Evolutionary conservation across 2,888 invertebrate species (phyloP), one percentile per base, ranked within the genome.

Genomic region (Amitus sp.): DNA sequence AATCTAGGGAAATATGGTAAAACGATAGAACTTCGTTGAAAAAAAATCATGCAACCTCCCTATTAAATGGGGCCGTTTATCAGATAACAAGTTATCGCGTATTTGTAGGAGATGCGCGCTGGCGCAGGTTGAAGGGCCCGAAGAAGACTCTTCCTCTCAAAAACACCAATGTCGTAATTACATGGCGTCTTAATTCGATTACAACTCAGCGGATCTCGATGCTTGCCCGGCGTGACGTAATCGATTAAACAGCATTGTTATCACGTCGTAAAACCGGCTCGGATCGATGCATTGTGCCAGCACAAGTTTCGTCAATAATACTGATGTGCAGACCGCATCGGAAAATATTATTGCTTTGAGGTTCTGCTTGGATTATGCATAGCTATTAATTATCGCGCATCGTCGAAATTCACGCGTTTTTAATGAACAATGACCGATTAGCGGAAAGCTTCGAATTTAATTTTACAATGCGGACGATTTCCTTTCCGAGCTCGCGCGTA

Each of bases 181-280:
- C 69, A 67, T 23, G 45, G 65, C 61, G 65, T 65, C 70, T 65
- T 58, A n/a, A 66, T 71, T 67, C 66, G 66, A 67, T 69, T 67
- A 68, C 57, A 63, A 54, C 51, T 59, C 15, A 15, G 28, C 30
- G 19, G 1, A 10, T 39, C 27, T 39, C 34, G 60, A 63, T 34
- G 62, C 55, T 63, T 39, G 55, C 52, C 42, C 15, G 15, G 18
- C 70, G 64, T 74, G 72, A 71, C 69, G 70, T 69, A 69, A 74
- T 70, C 72, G 58, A 51, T 27, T 52, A 46, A 47, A 59, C 54
- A 45, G 43, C 50, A 19, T 27, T 43, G 50, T 62, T 58, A 65
- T 65, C 57, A 42, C 62, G 55, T 45, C 51, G 42, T 42, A 40
- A 49, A 50, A 19, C 27, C 27, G n/a, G 13, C 18, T 39, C 23